phyloP scores from a whole-genome alignment of 23 tunicate genomes.

The Ascidia mentula region DNA sequence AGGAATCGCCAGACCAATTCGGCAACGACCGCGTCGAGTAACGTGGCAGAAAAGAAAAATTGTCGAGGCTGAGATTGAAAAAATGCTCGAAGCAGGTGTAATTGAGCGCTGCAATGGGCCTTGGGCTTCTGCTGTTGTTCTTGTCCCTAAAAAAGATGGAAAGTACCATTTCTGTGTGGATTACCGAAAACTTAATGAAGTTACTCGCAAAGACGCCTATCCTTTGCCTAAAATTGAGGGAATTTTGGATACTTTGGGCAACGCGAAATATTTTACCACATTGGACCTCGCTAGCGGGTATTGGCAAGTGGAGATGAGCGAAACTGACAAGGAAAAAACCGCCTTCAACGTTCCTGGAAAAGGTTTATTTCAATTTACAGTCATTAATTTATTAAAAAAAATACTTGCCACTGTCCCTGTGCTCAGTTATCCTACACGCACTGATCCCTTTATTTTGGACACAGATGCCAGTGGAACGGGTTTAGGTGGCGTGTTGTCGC shows the following conservation, averaged over 20 bases:
- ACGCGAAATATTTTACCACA: neutral
- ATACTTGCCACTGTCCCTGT: too few species aligned
- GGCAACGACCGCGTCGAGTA: neutral
- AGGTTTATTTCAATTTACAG: neutral
- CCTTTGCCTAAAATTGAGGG: slow-evolving; percentile 24
- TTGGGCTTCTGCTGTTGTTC: slow-evolving; percentile 12
- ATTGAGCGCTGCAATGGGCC: slow-evolving; percentile 26
- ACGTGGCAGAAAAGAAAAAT: neutral
- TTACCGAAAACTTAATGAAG: slow-evolving; percentile 17
- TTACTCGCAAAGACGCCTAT: slow-evolving; percentile 14
- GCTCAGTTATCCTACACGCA: neutral
- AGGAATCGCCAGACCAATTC: neutral
- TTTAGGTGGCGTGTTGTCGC: slow-evolving; percentile 30
- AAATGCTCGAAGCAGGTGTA: neutral
- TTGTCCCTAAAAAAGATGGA: slow-evolving; percentile 26
- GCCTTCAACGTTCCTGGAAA: slow-evolving; percentile 6
- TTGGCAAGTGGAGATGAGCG: slow-evolving; percentile 9
- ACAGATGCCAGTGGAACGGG: slow-evolving; percentile 24
- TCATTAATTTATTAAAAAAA: too few species aligned
- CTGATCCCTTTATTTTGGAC: slow-evolving; percentile 3
- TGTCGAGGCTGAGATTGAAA: neutral
- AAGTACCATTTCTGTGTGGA: slow-evolving; percentile 19
- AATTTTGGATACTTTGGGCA: neutral
- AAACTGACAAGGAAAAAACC: neutral
- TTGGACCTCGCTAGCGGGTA: slow-evolving; percentile 22